Base-by-base conservation (phyloP, 2,113 vertebrate genomes). In the Hyla sarda region DNA sequence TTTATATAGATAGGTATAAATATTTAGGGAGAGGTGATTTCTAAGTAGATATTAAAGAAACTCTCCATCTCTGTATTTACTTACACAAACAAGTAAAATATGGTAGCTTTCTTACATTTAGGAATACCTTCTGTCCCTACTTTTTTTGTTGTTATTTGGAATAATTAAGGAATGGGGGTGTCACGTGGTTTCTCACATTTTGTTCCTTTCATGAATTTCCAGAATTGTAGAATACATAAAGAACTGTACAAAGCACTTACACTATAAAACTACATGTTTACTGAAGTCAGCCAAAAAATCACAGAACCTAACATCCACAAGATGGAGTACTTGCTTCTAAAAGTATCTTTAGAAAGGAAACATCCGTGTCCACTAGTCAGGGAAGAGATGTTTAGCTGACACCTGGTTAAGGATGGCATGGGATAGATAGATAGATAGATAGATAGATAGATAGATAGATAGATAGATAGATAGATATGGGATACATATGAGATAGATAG, bases 271-370 rank as follows among this genome's bases (percentile, higher is more conserved):
- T 7, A 19, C 17, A 34, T 16, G 16, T 34, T 69, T 6, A 69
- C 9, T 69, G 8, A 23, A 71, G 12, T 23, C 32, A 41, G 47
- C 1, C 16, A 37, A 71, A 37, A 21, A 21, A 37, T 47, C 28
- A 17, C 56, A 81, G 34, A 81, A 65, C 32, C 13, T 47, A 81
- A 25, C 78, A 81, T 81, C 78, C 78, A 81, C 78, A 81, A 81
- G 78, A 81, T 81, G 78, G 78, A 81, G 87, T 86, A 67, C 77
- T 54, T 87, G 88, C 87, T 73, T 65, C 34, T 81, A 65, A 47
- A 62, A 62, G 37, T 45, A n/a, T n/a, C n/a, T n/a, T n/a, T n/a
- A n/a, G n/a, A 47, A 54, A 54, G 30, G 28, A 47, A 16, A 1
- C 32, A 37, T 72, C 32, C 16, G 0, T n/a, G 17, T 5, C 7